A percentile compares a stretch with the other conserved stretches of the same genome.
phyloP scores from a whole-genome alignment of 1,140 invertebrate genomes.

The Bombyx mandarina region DNA sequence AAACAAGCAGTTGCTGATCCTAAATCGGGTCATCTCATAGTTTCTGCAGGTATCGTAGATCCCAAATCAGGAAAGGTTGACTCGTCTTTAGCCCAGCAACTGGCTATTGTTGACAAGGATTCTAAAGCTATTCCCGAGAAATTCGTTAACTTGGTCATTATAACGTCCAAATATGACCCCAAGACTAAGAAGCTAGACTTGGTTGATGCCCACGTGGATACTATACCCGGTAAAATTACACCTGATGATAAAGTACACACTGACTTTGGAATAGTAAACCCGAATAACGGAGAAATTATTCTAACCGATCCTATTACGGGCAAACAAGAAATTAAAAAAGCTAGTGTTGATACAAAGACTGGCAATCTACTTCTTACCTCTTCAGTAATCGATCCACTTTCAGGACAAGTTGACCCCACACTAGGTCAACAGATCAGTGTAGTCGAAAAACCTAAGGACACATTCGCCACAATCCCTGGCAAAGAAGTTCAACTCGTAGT shows the following conservation, averaged over 20 bases:
- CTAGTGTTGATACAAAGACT: conserved; percentile 66
- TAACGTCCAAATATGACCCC: conserved; percentile 64
- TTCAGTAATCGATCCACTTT: conserved; percentile 72
- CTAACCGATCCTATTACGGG: conserved; percentile 44
- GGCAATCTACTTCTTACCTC: conserved; percentile 73
- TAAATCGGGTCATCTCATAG: conserved; percentile 61
- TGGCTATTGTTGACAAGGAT: conserved; percentile 74
- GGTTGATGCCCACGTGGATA: conserved; percentile 72
- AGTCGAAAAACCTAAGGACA: conserved; percentile 47
- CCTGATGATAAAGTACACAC: conserved; percentile 61
- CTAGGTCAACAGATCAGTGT: conserved; percentile 67
- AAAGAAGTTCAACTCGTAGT: conserved; percentile 64
- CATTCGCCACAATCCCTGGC: conserved; percentile 27
- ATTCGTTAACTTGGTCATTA: conserved; percentile 72
- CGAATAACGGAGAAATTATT: conserved; percentile 63
- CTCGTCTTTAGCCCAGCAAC: conserved; percentile 70
- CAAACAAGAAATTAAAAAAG: conserved; percentile 50
- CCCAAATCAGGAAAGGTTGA: conserved; percentile 69
- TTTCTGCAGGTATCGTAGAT: conserved; percentile 57
- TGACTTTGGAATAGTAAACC: conserved; percentile 69
- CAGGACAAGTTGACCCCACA: conserved; percentile 66
- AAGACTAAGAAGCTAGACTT: conserved; percentile 71
- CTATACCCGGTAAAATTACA: conserved; percentile 69
- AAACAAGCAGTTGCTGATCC: conserved; percentile 65
- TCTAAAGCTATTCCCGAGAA: conserved; percentile 37